Conservation (phyloP, 1,140 invertebrate species). For the Penaeus vannamei region DNA sequence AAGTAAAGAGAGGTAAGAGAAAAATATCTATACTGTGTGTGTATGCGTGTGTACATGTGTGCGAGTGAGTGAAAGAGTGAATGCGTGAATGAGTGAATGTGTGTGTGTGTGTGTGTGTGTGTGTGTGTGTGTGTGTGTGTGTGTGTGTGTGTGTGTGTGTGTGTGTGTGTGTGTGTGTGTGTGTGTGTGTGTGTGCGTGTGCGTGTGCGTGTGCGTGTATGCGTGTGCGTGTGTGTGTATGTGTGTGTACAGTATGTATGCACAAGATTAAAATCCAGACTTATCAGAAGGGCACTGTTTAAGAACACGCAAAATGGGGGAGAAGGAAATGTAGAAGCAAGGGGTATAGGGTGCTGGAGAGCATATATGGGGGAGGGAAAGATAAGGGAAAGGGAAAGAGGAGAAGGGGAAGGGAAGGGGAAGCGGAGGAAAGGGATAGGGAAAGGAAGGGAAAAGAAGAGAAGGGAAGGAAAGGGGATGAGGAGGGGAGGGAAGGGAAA, state of each 20-base stretch:
- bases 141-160: conserved; percentile 21
- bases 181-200: conserved; percentile 13
- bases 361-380: neutral
- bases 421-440: neutral
- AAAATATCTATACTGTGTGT: too few species aligned
- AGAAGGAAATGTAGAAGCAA: neutral
- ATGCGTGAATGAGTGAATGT: neutral
- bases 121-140: conserved; percentile 1
- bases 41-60: neutral
- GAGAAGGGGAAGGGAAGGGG: neutral
- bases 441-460: neutral
- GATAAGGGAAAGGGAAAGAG: neutral
- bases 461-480: neutral
- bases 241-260: neutral
- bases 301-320: too few species aligned
- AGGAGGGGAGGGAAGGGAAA: neutral
- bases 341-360: neutral
- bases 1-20: too few species aligned
- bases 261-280: too few species aligned
- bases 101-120: conserved; percentile 31
- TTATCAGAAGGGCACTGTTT: too few species aligned
- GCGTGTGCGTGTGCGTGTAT: neutral
- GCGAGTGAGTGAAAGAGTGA: neutral
- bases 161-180: neutral
- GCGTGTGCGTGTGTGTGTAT: neutral